Base-by-base conservation (phyloP, 2,888 invertebrate species). In the Acrobasis consociella region DNA sequence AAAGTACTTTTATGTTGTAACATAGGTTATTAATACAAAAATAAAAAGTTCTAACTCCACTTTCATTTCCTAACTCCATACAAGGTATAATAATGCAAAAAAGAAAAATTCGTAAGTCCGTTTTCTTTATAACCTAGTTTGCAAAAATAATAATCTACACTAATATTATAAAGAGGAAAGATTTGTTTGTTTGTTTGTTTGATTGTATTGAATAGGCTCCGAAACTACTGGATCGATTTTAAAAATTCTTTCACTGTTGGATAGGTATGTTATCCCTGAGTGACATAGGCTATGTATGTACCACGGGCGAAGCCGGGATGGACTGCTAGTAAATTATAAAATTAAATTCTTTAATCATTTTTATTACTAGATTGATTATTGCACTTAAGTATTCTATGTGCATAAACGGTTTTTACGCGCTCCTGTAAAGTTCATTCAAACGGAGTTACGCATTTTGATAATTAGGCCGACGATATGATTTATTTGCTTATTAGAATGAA, bases 381-480 rank as follows among this genome's bases (percentile, higher is more conserved):
- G 42, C 42, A 42, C 42, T 42, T 10, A 42, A 42, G 42, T 42
- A 42, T 42, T 42, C 13, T 13, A 10, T 42, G 42, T 13, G 42
- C 42, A 42, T 42, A 42, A 11, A 42, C 42, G 13, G 42, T 42
- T 42, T 42, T 42, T 42, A 42, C 42, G 42, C 42, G 11, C 42
- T 42, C 42, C 42, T 42, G 42, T 42, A 42, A 42, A 42, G 42
- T 42, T 42, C 42, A 42, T 42, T 42, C 42, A 42, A 42, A 42
- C 42, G 42, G 42, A 42, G 42, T 42, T 42, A 42, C 22, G 22
- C 22, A 22, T 22, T 22, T 22, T 22, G 22, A 22, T 22, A 22
- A 22, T 22, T 22, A 22, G 22, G 22, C 22, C 22, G 22, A 22
- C 22, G 22, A n/a, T n/a, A n/a, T n/a, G n/a, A n/a, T n/a, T n/a